phyloP scores from a whole-genome alignment of 2,113 vertebrate genomes.

The Alces alces region DNA sequence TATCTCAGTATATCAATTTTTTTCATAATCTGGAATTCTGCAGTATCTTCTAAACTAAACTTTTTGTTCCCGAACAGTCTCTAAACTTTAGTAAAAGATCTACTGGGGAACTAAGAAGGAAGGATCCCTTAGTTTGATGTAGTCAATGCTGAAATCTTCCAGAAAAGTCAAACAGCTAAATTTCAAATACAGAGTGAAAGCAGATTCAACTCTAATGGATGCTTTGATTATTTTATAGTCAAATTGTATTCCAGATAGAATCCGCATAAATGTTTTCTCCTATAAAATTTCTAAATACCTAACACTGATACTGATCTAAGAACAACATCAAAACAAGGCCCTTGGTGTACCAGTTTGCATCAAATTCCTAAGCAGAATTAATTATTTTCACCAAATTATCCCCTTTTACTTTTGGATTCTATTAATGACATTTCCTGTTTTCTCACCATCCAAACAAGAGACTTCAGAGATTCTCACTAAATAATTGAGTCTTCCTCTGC shows the following conservation, averaged over 20 bases:
- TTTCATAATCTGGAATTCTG: neutral
- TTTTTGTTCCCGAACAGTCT: neutral
- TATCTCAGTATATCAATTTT: neutral
- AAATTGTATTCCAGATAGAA: neutral
- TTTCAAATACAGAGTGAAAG: neutral
- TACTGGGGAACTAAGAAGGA: neutral
- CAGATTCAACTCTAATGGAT: neutral
- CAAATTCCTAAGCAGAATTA: neutral
- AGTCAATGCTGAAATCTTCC: neutral
- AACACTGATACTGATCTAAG: neutral
- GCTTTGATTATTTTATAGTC: neutral
- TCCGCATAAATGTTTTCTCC: neutral
- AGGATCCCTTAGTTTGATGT: neutral
- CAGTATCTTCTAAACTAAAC: conserved; percentile 22
- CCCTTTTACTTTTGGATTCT: neutral
- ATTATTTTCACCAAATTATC: neutral
- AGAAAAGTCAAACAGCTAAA: neutral
- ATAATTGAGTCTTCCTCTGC: neutral
- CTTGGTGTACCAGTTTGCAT: neutral
- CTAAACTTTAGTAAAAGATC: neutral
- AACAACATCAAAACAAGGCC: neutral
- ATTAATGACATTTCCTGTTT: neutral
- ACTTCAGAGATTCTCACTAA: neutral
- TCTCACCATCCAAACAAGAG: neutral
- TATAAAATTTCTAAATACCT: neutral